phyloP scores from a whole-genome alignment of 2,113 vertebrate species.

The Hippotragus niger region DNA sequence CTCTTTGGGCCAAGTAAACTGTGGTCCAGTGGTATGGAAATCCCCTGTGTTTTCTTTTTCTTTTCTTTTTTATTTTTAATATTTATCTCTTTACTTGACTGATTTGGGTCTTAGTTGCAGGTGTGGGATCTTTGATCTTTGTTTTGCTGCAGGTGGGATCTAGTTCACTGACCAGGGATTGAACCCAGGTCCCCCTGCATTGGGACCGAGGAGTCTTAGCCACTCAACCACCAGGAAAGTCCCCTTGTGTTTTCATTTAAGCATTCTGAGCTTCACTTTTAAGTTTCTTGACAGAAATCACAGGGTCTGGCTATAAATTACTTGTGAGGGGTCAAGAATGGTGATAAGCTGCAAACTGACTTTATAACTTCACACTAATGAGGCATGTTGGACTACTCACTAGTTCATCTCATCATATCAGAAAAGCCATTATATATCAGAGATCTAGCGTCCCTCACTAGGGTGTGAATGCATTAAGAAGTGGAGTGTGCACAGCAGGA shows the following conservation, averaged over 20 bases:
- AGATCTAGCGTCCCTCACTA: not conserved
- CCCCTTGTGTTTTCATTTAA: not conserved
- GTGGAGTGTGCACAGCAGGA: not conserved
- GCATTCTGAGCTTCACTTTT: constrained; percentile 16
- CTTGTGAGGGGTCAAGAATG: not conserved
- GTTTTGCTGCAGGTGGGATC: not conserved
- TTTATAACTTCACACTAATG: constrained; percentile 17
- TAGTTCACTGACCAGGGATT: not conserved
- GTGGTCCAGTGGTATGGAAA: not conserved
- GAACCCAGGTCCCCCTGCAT: not conserved
- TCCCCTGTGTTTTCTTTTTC: not conserved
- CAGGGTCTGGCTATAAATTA: constrained; percentile 28
- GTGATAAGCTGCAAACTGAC: constrained; percentile 19
- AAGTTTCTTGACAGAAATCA: constrained; percentile 26
- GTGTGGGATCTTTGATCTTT: not conserved
- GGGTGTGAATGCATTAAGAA: not conserved
- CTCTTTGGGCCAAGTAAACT: not conserved
- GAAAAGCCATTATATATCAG: constrained; percentile 17
- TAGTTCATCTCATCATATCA: not conserved
- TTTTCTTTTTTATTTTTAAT: not conserved
- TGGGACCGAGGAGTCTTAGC: not conserved
- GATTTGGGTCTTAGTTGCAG: not conserved
- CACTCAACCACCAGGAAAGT: not conserved
- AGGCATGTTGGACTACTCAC: not conserved
- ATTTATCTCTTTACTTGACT: not conserved